These are phyloP conservation scores for Australoheros scitulus DNA, from an alignment of 2,113 vertebrate genomes.

Conservation along the genomic window DNA sequence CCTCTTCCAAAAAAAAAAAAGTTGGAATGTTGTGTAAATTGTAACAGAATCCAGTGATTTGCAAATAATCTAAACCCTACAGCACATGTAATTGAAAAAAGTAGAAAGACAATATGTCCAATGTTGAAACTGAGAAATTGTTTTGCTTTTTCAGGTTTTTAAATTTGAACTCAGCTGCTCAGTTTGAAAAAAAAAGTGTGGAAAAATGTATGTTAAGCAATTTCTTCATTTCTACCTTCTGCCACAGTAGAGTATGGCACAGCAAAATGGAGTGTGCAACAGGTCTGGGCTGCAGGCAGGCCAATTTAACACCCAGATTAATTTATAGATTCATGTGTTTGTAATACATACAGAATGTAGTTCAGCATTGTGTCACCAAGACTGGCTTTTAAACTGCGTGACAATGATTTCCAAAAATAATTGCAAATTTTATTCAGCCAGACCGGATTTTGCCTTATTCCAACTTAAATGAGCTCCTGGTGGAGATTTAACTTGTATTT, in stretches of 20 bases:
- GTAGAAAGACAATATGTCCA: neutral
- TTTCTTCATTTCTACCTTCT: neutral
- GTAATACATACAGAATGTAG: neutral
- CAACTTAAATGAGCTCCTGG: neutral
- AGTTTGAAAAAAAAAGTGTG: neutral
- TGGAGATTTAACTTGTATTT: neutral
- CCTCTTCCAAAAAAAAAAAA: neutral
- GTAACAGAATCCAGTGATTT: neutral
- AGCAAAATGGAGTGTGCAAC: neutral
- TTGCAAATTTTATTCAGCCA: neutral
- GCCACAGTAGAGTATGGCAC: accelerated
- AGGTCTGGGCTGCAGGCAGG: no score
- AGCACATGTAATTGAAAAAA: neutral
- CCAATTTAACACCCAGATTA: no score
- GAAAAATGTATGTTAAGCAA: neutral
- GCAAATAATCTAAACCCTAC: neutral
- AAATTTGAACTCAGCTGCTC: neutral
- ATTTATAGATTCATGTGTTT: neutral
- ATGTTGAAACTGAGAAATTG: neutral
- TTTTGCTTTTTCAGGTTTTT: neutral
- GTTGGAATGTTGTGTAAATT: neutral
- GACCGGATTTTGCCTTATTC: neutral
- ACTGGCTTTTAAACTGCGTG: accelerated
- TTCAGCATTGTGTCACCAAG: neutral
- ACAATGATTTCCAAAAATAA: neutral